Conservation (phyloP, 2,113 vertebrate species). For the Grammomys surdaster region DNA sequence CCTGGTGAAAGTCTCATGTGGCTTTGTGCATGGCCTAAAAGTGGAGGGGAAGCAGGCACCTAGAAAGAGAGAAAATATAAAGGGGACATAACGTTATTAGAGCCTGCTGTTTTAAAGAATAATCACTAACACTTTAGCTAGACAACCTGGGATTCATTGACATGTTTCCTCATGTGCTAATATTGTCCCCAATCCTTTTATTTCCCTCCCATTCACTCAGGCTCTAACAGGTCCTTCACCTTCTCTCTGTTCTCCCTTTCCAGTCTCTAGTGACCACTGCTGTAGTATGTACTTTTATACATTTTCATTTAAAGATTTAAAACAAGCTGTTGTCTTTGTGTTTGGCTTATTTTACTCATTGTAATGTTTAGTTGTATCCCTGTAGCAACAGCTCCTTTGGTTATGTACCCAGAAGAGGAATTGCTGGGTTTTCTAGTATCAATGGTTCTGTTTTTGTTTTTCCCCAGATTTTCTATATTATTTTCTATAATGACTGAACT, state of each 20-base stretch:
- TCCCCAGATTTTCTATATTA: background rate
- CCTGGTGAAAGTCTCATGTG: background rate
- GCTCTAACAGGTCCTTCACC: background rate
- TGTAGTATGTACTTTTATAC: background rate
- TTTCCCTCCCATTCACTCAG: background rate
- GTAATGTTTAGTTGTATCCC: too few relatives aligned
- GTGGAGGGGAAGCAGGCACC: background rate
- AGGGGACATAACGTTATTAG: too few relatives aligned
- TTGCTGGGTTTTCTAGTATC: background rate
- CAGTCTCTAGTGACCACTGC: background rate
- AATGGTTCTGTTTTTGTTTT: background rate
- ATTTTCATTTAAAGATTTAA: background rate
- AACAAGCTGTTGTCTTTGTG: background rate
- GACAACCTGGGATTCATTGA: background rate
- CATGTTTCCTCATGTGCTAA: background rate
- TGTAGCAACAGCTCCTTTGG: background rate
- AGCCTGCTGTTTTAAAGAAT: background rate
- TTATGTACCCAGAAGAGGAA: background rate
- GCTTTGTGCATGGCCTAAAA: background rate
- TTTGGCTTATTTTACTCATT: background rate
- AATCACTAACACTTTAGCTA: background rate
- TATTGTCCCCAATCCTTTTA: accelerated
- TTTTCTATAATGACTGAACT: too few relatives aligned
- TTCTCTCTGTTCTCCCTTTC: too few relatives aligned
- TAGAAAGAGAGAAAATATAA: background rate